Base-by-base conservation (phyloP, 1,140 invertebrate species). In the Arion vulgaris region DNA sequence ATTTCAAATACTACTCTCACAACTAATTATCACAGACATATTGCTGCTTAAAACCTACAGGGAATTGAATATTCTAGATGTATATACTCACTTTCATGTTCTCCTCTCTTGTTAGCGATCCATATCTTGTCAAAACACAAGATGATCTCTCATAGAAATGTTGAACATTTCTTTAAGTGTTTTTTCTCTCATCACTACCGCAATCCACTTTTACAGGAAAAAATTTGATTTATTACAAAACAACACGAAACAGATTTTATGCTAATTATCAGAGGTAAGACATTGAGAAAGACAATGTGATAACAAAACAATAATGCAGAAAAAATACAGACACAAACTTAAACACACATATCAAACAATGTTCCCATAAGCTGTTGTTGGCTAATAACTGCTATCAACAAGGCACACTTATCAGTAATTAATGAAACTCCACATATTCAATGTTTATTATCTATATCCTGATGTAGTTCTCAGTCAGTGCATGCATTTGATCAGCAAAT, bases 241-340 rank as follows among this genome's bases (percentile, higher is more conserved):
- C 53, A 57, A 5, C 19, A 32, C n/a, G 32, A 32, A 32, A 66
- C 62, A 66, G 2, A 66, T 34, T 66, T 66, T 66, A 66, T 66
- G 62, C 62, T 66, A 32, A 11, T 32, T 19, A 57, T 66, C 62
- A 66, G 62, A 66, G 62, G 62, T 66, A 66, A 66, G 62, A 66
- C 62, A 66, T 66, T 28, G n/a, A 66, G 62, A 66, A 66, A 66
- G 62, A 66, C 62, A 66, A 66, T 32, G 62, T 66, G 28, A 32
- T 66, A 66, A 66, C 28, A 32, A 66, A 66, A 66, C 62, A 66
- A 17, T 66, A 66, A 66, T 66, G 32, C 32, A 5, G 32, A 66
- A 32, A 66, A 32, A 66, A 66, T 11, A 32, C 62, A 66, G n/a
- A 32, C 11, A 66, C 2, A 34, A 66, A 32, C 15, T 45, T 23